These are phyloP conservation scores for Pipistrellus kuhlii DNA, from an alignment of 2,797 vertebrate genomes.

Conservation along the genomic window DNA sequence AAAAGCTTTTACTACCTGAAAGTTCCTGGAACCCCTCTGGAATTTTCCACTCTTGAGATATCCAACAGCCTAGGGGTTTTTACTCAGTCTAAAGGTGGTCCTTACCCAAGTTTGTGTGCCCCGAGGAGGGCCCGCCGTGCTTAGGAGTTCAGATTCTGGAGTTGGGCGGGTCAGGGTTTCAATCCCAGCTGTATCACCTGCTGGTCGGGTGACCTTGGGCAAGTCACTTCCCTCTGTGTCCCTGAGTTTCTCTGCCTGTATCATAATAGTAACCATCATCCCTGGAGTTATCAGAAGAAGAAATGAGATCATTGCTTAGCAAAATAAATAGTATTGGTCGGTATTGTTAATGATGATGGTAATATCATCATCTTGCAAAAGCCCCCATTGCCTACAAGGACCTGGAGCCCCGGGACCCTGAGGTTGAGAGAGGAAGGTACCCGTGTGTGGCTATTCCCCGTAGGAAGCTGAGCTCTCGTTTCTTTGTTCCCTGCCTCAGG, in stretches of 20 bases:
- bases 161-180: background rate
- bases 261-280: background rate
- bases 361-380: no score
- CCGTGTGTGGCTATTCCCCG: background rate
- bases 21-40: background rate
- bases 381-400: background rate
- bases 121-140: background rate
- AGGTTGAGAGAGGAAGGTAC: background rate
- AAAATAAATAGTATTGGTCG: fast-evolving
- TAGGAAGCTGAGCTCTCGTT: background rate
- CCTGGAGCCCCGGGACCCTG: background rate
- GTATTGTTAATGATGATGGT: fast-evolving
- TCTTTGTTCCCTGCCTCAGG: slow-evolving; percentile 80
- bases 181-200: background rate
- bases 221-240: background rate
- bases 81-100: background rate
- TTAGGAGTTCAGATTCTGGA: background rate
- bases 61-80: background rate
- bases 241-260: background rate
- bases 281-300: background rate
- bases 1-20: background rate
- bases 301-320: background rate
- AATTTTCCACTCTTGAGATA: background rate
- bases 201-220: background rate
- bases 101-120: background rate